Base-by-base conservation (phyloP, 2,113 vertebrate species). In the Rhinichthys klamathensis region DNA sequence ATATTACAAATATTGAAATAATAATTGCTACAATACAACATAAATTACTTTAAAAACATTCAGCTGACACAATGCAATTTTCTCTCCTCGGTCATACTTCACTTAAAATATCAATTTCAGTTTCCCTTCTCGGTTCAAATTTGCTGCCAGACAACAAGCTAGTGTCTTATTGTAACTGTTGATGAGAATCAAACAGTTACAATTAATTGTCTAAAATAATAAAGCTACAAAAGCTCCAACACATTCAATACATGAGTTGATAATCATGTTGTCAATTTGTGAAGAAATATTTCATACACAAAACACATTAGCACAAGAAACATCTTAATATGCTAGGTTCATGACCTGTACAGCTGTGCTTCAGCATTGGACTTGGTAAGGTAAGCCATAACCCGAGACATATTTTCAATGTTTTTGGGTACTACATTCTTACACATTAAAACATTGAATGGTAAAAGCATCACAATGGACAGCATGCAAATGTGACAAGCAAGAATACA, bases 371-470 rank as follows among this genome's bases (percentile, higher is more conserved):
- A 46, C 76, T 84, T 61, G 30, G 41, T 56, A 44, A 60, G 56
- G 46, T 61, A 69, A 76, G 51, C 56, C 84, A 58, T 77, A 80
- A 85, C 87, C 83, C 70, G 38, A 72, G 72, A 6, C 51, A 82
- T 51, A 83, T 74, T 46, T n/a, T 60, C 8, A 1, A 41, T 83
- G 80, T 67, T 84, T 86, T 49, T 67, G 32, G 30, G 70, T 84
- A 82, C 87, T 77, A 81, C 87, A 86, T 86, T 88, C 82, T 72
- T 73, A 81, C 25, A 80, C 67, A n/a, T 23, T 49, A 65, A 85
- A 65, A 84, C 38, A 49, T 65, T 73, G 30, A 85, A 78, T 56
- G 67, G 6, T 67, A 35, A 74, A 56, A 56, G 58, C 27, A 54
- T 79, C 73, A 82, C 25, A 73, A 44, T 74, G 72, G 65, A 60